Evolutionary conservation across 2,888 invertebrate species (phyloP).

Genomic region (Acanthopleura granulata): DNA sequence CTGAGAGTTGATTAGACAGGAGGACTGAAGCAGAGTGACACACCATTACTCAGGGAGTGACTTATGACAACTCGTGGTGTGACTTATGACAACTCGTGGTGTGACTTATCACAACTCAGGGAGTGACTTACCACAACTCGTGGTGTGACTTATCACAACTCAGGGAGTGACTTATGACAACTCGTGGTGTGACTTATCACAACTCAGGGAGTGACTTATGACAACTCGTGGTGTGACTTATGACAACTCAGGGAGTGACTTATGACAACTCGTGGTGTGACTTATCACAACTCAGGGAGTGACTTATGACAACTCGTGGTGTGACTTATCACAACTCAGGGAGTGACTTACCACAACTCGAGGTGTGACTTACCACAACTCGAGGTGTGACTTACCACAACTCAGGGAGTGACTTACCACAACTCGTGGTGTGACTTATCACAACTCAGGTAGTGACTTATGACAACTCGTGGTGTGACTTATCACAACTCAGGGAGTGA

Average conservation of each 20-base stretch:
- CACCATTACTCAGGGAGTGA: constrained; percentile 88
- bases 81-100: constrained; percentile 85
- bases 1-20: too few species aligned
- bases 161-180: constrained; percentile 87
- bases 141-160: constrained; percentile 88
- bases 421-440: constrained; percentile 87
- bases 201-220: constrained; percentile 87
- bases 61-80: constrained; percentile 87
- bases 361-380: constrained; percentile 88
- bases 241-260: constrained; percentile 90
- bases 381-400: constrained; percentile 87
- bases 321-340: constrained; percentile 88
- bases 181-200: constrained; percentile 87
- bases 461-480: constrained; percentile 90
- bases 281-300: constrained; percentile 87
- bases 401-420: constrained; percentile 87
- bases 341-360: constrained; percentile 88
- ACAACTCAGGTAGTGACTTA: constrained; percentile 90
- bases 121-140: constrained; percentile 88
- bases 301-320: constrained; percentile 85
- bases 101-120: constrained; percentile 88
- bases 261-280: constrained; percentile 88
- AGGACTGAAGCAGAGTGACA: too few species aligned
- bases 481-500: constrained; percentile 88
- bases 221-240: constrained; percentile 90